A percentile compares a stretch with the other conserved stretches of the same genome.
phyloP scores from a whole-genome alignment of 2,888 invertebrate species.

The Cephus runcator region DNA sequence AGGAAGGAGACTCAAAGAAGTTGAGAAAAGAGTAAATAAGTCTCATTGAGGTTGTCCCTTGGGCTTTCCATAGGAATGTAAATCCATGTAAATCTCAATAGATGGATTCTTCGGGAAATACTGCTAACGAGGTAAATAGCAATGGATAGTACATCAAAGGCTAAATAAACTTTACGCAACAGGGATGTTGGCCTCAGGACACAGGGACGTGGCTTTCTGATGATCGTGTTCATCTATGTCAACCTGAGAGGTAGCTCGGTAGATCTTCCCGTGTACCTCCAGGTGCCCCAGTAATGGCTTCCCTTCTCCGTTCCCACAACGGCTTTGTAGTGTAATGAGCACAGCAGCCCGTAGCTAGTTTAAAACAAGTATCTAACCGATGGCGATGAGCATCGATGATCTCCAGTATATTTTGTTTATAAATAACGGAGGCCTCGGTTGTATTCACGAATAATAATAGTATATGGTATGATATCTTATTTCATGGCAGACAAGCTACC shows the following conservation, averaged over 20 bases:
- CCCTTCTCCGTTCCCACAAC: background rate
- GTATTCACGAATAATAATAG: background rate
- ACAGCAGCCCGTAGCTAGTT: slow-evolving; percentile 2
- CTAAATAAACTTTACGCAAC: slow-evolving; percentile 43
- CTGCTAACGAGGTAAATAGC: slow-evolving; percentile 4
- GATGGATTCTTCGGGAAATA: background rate
- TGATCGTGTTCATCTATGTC: slow-evolving; percentile 34
- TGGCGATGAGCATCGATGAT: background rate
- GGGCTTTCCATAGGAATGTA: background rate
- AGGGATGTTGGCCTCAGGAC: slow-evolving; percentile 41
- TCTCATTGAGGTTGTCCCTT: background rate
- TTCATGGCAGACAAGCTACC: background rate
- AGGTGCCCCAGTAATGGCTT: background rate
- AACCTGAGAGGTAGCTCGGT: background rate
- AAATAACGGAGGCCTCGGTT: background rate
- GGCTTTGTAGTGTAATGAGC: slow-evolving; percentile 10
- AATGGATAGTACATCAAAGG: slow-evolving; percentile 26
- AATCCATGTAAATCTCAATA: background rate
- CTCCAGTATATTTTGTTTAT: background rate
- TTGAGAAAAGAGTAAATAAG: background rate
- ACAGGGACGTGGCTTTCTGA: slow-evolving; percentile 36
- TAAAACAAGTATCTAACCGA: background rate
- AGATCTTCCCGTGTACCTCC: background rate
- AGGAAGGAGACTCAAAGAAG: background rate
- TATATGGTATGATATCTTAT: background rate